Evolutionary conservation across 2,797 vertebrate genomes (phyloP), one percentile per base, ranked within the genome.

Genomic region (Malacoctenus gilli): DNA sequence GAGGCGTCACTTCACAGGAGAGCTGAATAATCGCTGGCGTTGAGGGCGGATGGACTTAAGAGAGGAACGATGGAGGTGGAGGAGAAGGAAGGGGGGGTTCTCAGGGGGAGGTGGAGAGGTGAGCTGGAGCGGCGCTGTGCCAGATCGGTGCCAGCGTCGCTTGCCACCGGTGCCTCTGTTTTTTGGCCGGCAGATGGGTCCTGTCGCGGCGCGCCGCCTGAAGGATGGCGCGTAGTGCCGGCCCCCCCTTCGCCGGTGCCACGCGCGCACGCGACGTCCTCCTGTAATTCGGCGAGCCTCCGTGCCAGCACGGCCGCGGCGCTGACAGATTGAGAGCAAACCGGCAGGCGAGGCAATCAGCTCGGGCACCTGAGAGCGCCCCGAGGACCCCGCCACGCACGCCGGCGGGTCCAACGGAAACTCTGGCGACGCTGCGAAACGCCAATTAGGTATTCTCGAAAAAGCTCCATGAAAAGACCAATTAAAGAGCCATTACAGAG

Each of bases 321-420:
- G 44, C 76, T 90, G 91, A 92, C 90, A 92, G 90, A 92, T 90
- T 92, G 90, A 87, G 88, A 88, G 89, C 89, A 90, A 90, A 90
- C 87, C 86, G 83, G 72, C 86, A 79, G 85, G 76, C 83, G n/a
- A 65, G 77, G 83, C 84, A 89, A 91, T 92, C 85, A 89, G 84
- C 85, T 81, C 59, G 77, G 85, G 88, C 88, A 90, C 88, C 90
- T 87, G 87, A 91, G 87, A 85, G 78, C 35, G 37, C 82, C 82
- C 78, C 11, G 12, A 85, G 80, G 83, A 85, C 71, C 76, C 73
- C 53, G 1, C 34, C 55, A 59, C 64, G 73, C 12, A 2, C 66
- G 71, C 67, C 67, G 72, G 67, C 75, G 77, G 79, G 68, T n/a
- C 36, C 31, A 72, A 66, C 12, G 57, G 64, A 56, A 62, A 73